Evolutionary conservation across 2,113 vertebrate species (phyloP).

Genomic region (Capra hircus): DNA sequence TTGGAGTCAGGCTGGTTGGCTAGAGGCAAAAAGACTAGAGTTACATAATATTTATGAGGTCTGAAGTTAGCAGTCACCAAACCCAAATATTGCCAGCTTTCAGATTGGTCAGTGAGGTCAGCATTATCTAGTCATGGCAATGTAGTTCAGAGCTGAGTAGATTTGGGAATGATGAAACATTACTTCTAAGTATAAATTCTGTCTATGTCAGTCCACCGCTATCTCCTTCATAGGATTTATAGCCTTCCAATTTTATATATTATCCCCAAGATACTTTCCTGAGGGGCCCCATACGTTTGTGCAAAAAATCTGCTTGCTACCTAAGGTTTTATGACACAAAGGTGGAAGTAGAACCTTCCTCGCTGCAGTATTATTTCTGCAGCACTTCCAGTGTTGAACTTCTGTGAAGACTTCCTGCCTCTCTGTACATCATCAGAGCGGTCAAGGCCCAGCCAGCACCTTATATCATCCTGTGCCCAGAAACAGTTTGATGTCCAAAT

Average conservation of each 20-base stretch:
- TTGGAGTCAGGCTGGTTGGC: conserved; percentile 28
- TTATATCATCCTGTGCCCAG: not conserved
- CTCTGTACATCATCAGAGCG: not conserved
- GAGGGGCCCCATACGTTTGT: not conserved
- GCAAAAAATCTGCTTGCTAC: not conserved
- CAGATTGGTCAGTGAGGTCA: not conserved
- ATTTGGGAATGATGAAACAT: not conserved
- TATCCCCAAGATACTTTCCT: not conserved
- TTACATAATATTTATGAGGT: conserved; percentile 50
- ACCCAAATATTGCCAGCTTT: conserved; percentile 28
- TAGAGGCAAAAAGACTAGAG: conserved; percentile 46
- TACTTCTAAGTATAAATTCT: not conserved
- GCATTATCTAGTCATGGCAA: not conserved
- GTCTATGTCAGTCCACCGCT: not conserved
- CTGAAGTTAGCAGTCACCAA: conserved; percentile 22
- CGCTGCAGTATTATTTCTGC: not conserved
- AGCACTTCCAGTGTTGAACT: not conserved
- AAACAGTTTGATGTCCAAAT: not conserved
- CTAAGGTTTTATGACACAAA: not conserved
- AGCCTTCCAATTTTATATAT: not conserved
- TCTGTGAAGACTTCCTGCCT: not conserved
- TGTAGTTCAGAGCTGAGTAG: not conserved
- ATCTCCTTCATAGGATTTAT: not conserved
- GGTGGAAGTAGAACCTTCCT: not conserved
- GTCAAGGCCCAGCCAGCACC: not conserved